Evolutionary conservation across 2,797 vertebrate species (phyloP), one percentile per base, ranked within the genome.

Genomic region (Momotus momota): DNA sequence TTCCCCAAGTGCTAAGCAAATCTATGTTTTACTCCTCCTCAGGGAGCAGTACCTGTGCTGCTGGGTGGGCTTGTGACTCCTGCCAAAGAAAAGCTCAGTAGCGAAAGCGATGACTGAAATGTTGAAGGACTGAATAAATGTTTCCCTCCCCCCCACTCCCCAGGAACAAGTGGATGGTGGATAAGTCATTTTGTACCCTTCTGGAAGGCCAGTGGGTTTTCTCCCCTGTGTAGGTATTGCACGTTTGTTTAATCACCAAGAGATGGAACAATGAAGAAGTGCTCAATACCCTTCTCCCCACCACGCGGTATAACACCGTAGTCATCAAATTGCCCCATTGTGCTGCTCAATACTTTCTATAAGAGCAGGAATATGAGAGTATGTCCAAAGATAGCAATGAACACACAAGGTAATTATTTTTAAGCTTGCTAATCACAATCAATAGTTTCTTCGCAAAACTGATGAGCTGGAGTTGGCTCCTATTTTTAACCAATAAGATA

Each of bases 341-440:
- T 82, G 69, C 86, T 95, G 81, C 81, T 95, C 92, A 86, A 95
- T 94, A 92, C 88, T 82, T 94, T 93, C 83, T 86, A 35, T 92
- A 94, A 92, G 64, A 94, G 90, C 40, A 87, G 67, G 95, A 94
- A 96, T 94, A 96, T 96, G 90, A 97, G 94, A 96, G 72, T 94
- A 96, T 85, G 88, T 94, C 96, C 95, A 96, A 96, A 95, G 95
- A 96, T 94, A 97, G 95, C 93, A 97, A 74, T 95, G 95, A 97
- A 95, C 94, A 93, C 95, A 94, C 86, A 94, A 95, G 94, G 90
- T 96, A 96, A 96, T 96, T 96, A 97, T 96, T 96, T 96, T 97
- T 97, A 96, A 97, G 95, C 96, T 96, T 95, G 94, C 90, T 96
- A 97, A 96, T 97, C 95, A 95, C 93, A 96, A 96, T 96, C 96